Evolutionary conservation across 2,888 invertebrate species (phyloP), one percentile per base, ranked within the genome.

Genomic region (Apodemia arnacis): DNA sequence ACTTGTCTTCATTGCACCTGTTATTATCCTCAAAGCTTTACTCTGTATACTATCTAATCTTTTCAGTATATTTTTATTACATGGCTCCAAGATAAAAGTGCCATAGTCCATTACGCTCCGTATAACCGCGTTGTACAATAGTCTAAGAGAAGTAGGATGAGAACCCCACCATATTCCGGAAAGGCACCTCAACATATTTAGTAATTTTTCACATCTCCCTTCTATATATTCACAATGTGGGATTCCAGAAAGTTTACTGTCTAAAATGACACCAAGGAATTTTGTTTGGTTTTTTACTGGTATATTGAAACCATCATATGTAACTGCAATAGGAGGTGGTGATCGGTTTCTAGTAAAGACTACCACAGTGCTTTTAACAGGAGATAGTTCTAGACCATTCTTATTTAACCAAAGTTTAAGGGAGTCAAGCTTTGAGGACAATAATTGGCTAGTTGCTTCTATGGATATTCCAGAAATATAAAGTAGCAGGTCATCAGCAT

Each of bases 241-340:
- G 6, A 66, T 15, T 13, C 66, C 31, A 13, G 66, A 31, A 15
- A 66, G 66, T 24, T 15, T 66, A 6, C 27, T 66, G 66, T 66
- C 66, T 15, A 31, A 27, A 66, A 31, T 27, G 13, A 66, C 31
- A 24, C 66, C 66, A 66, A 66, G 31, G 15, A 66, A 66, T 66
- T 66, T 66, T 15, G 66, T 66, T 66, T 66, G 27, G 27, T 66
- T 66, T 66, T 27, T 66, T 5, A 66, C 15, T 66, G 66, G 66
- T 27, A 31, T 66, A 31, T 66, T 66, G 2, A 1, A 31, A 15
- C 66, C 66, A 66, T 31, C 15, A 27, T 66, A 66, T 27, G 66
- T 66, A 1, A 27, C 66, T 31, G 13, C 15, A 7, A 66, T 66
- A 15, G 66, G 1, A 66, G 27, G 27, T 4, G 11, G 24, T 31